A percentile compares a stretch with the other conserved stretches of the same genome.
Evolutionary conservation across 2,888 invertebrate species (phyloP).

Genomic region (Frankliniella fusca): DNA sequence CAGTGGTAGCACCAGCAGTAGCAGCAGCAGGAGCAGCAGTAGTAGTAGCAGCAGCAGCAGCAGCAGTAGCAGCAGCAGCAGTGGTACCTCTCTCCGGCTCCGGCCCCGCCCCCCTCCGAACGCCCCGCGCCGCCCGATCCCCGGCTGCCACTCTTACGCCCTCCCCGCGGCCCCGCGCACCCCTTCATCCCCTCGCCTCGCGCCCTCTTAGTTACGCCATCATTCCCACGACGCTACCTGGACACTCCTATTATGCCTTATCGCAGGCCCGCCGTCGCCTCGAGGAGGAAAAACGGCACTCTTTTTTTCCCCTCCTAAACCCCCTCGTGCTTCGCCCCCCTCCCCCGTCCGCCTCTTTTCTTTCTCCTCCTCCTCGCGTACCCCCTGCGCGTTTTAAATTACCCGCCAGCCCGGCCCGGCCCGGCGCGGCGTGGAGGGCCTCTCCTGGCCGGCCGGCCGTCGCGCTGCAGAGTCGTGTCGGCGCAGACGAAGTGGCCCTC

Average conservation of each 20-base stretch:
- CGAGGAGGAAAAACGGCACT: slow-evolving; percentile 2
- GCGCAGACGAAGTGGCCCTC: slow-evolving; percentile 1
- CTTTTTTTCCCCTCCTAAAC: not conserved
- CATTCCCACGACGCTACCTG: not conserved
- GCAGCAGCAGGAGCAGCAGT: not conserved
- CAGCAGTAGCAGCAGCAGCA: not conserved
- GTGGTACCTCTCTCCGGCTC: no score
- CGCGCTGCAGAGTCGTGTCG: not conserved
- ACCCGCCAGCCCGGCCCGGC: not conserved
- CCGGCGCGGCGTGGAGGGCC: not conserved
- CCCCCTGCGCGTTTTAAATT: slow-evolving; percentile 5
- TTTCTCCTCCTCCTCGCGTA: not conserved
- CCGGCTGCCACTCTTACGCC: no score
- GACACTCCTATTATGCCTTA: slow-evolving; percentile 19
- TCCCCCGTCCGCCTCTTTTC: not conserved
- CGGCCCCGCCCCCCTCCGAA: no score
- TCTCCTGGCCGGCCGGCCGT: not conserved
- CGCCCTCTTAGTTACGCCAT: not conserved
- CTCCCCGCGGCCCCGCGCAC: no score
- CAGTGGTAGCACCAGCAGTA: not conserved
- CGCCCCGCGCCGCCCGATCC: no score
- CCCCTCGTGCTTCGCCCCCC: not conserved
- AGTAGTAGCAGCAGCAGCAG: not conserved
- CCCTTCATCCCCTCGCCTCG: not conserved
- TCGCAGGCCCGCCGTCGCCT: not conserved